These are phyloP conservation scores for Cephus spinipes DNA, from an alignment of 2,888 invertebrate species.

Conservation along the genomic window DNA sequence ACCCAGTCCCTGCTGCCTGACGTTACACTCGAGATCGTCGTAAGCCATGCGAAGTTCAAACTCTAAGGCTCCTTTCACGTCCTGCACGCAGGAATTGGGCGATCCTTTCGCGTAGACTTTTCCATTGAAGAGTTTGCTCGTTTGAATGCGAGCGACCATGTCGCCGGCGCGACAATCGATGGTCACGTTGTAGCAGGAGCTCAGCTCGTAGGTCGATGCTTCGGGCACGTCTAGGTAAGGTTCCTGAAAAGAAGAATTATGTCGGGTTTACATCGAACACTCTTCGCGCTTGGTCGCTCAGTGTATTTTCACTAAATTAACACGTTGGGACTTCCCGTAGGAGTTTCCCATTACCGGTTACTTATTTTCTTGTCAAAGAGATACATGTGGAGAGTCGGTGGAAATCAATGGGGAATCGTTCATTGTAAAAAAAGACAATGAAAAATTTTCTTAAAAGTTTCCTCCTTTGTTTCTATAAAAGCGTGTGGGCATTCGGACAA, in stretches of 20 bases:
- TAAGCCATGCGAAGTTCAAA: constrained; percentile 94
- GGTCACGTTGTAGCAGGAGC: constrained; percentile 94
- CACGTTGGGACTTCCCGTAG: background rate
- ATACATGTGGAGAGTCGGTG: no score
- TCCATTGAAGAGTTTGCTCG: constrained; percentile 92
- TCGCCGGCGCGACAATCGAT: constrained; percentile 93
- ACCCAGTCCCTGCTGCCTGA: constrained; percentile 88
- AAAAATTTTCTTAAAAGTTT: background rate
- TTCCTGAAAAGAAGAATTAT: constrained; percentile 69
- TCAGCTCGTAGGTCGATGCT: constrained; percentile 91
- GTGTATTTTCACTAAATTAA: background rate
- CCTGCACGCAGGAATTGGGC: constrained; percentile 91
- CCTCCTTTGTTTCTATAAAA: background rate
- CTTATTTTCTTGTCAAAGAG: no score
- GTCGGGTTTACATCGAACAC: background rate
- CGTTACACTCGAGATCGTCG: constrained; percentile 92
- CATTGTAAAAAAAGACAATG: no score
- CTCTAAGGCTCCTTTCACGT: constrained; percentile 88
- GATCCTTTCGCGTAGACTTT: constrained; percentile 96
- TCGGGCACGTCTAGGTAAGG: constrained; percentile 92
- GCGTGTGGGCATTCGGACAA: background rate
- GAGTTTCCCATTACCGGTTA: no score
- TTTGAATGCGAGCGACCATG: constrained; percentile 93
- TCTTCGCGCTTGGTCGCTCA: background rate
- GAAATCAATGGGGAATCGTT: no score